phyloP scores from a whole-genome alignment of 92 coral and sea anemone species.

The Bergia sp. region DNA sequence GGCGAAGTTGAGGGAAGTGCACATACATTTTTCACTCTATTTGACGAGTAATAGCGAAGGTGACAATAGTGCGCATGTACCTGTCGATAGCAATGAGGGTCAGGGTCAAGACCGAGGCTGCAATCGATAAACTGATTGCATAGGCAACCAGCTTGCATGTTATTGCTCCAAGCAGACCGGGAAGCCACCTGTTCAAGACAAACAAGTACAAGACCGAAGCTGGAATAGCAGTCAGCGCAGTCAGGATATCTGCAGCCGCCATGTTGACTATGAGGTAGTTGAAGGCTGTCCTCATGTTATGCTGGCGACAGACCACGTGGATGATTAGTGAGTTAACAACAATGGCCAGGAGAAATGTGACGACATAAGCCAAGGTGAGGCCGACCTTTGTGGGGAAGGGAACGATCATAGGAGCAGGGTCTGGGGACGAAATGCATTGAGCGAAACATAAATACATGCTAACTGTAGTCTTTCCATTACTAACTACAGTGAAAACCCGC shows the following conservation, averaged over 20 bases:
- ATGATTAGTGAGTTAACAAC: conserved; percentile 26
- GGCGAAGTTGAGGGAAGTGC: no score
- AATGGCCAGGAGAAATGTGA: conserved; percentile 16
- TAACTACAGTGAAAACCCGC: no score
- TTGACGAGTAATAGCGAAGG: no score
- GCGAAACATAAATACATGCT: no score
- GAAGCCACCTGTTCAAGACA: conserved; percentile 25
- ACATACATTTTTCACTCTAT: no score
- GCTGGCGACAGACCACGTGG: conserved; percentile 38
- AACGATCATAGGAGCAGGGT: not conserved
- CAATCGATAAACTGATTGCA: conserved; percentile 11
- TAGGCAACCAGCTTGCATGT: conserved; percentile 28
- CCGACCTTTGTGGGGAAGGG: conserved; percentile 14
- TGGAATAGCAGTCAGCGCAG: conserved; percentile 24
- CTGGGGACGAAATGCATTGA: not conserved
- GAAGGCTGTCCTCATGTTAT: conserved; percentile 30
- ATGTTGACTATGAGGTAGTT: not conserved
- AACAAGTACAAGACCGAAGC: conserved; percentile 8
- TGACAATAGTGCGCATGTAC: no score
- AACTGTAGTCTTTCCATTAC: no score
- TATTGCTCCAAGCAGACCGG: conserved; percentile 6
- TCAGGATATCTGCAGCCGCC: conserved; percentile 26
- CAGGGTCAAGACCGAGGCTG: conserved; percentile 22
- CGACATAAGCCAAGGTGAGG: conserved; percentile 2
- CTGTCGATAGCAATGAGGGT: conserved; percentile 1